phyloP scores from a whole-genome alignment of 2,113 vertebrate genomes.

The Catharus minimus region DNA sequence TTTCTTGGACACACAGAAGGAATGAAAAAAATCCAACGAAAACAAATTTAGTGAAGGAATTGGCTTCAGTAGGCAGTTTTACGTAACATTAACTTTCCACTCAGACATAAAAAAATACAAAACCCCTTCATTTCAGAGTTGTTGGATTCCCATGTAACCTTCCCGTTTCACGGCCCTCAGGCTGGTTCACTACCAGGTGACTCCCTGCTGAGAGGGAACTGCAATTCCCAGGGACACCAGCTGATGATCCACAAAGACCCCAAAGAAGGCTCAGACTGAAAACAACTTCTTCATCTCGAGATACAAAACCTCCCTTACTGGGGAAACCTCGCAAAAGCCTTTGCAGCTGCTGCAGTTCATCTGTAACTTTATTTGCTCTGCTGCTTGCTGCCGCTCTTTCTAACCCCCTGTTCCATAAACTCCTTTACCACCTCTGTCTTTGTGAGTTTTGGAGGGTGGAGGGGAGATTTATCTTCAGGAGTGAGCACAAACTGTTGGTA shows the following conservation, averaged over 20 bases:
- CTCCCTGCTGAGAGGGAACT: neutral
- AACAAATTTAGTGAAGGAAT: conserved; percentile 52
- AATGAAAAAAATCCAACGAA: conserved; percentile 33
- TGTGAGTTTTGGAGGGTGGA: neutral
- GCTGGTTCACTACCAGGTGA: neutral
- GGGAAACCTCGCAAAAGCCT: accelerated
- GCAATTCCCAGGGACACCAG: neutral
- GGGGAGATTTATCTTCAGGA: neutral
- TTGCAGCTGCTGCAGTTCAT: neutral
- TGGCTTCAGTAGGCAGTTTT: conserved; percentile 52
- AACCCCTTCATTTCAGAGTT: neutral
- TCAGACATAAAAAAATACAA: neutral
- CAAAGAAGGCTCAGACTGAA: neutral
- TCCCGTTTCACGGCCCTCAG: accelerated
- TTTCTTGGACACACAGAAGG: conserved; percentile 18
- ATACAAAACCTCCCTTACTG: neutral
- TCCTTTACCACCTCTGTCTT: neutral
- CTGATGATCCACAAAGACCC: neutral
- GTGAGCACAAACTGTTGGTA: neutral
- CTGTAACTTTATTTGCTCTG: neutral
- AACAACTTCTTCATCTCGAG: neutral
- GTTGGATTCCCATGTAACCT: neutral
- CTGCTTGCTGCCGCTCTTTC: neutral
- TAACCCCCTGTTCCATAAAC: neutral
- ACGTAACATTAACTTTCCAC: conserved; percentile 43